A percentile compares a stretch with the other conserved stretches of the same genome.
phyloP scores from a whole-genome alignment of 2,797 vertebrate species.

The Phalanger gymnotis region DNA sequence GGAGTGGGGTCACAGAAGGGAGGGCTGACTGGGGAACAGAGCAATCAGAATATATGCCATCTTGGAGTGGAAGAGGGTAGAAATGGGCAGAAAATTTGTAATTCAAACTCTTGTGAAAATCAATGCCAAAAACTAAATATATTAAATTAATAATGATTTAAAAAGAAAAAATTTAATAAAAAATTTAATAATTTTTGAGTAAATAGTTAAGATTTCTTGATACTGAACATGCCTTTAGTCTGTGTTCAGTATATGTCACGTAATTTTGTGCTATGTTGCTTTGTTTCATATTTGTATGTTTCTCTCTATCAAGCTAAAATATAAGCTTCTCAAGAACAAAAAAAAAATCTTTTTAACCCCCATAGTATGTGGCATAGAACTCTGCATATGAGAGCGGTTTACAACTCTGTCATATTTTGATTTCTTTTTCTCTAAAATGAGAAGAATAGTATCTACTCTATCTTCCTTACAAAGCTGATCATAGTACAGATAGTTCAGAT shows the following conservation, averaged over 20 bases:
- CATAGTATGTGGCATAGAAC: not conserved
- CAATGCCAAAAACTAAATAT: no score
- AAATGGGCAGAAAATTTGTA: no score
- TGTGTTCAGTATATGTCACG: not conserved
- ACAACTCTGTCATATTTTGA: not conserved
- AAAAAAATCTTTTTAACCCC: not conserved
- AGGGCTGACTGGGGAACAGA: no score
- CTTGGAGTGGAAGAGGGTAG: no score
- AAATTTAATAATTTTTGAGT: no score
- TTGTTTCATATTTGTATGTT: not conserved
- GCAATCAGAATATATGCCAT: no score
- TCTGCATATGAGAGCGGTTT: not conserved
- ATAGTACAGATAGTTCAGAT: not conserved
- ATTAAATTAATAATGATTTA: no score
- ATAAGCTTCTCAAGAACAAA: not conserved
- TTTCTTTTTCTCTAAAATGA: conserved; percentile 18
- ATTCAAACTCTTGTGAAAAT: no score
- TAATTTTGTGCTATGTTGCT: not conserved
- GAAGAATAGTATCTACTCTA: not conserved
- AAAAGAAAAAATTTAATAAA: no score
- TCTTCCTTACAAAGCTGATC: conserved; percentile 14
- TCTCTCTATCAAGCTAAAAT: not conserved
- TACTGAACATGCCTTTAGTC: not conserved
- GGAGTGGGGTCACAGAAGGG: no score
- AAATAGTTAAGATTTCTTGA: not conserved